phyloP scores from a whole-genome alignment of 2,797 vertebrate genomes.

The Anisognathus igniventris region DNA sequence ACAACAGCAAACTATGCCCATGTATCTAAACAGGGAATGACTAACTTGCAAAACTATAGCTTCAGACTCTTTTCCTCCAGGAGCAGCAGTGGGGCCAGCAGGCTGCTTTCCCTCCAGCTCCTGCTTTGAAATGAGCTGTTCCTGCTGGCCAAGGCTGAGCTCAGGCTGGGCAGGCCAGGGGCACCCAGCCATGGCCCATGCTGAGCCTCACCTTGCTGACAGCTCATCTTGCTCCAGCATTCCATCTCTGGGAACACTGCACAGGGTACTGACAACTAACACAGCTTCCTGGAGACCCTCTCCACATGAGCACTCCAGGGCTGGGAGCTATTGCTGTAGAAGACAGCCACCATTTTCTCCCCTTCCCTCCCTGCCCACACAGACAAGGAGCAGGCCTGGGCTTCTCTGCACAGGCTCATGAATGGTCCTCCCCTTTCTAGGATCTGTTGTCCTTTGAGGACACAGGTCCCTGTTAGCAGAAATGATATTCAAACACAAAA shows the following conservation, averaged over 20 bases:
- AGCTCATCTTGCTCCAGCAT: background rate
- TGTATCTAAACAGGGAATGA: background rate
- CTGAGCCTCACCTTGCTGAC: rapidly evolving
- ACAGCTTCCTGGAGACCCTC: background rate
- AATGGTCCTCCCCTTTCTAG: background rate
- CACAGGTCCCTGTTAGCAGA: background rate
- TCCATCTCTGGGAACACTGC: background rate
- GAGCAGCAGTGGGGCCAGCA: background rate
- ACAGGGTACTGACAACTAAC: background rate
- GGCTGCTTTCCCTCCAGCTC: background rate
- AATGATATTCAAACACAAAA: background rate
- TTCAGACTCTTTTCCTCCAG: background rate
- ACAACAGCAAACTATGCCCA: background rate
- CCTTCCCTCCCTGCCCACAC: background rate
- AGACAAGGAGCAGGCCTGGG: background rate
- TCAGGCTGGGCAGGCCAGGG: background rate
- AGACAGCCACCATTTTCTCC: background rate
- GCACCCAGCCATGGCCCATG: rapidly evolving
- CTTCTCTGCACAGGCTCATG: background rate
- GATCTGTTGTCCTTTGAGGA: background rate
- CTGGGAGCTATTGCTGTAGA: background rate
- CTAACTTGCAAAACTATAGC: background rate
- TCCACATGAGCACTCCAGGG: background rate
- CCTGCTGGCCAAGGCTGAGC: background rate
- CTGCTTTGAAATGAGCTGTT: background rate